phyloP scores from a whole-genome alignment of 1,140 invertebrate genomes.

The Cydia pomonella region DNA sequence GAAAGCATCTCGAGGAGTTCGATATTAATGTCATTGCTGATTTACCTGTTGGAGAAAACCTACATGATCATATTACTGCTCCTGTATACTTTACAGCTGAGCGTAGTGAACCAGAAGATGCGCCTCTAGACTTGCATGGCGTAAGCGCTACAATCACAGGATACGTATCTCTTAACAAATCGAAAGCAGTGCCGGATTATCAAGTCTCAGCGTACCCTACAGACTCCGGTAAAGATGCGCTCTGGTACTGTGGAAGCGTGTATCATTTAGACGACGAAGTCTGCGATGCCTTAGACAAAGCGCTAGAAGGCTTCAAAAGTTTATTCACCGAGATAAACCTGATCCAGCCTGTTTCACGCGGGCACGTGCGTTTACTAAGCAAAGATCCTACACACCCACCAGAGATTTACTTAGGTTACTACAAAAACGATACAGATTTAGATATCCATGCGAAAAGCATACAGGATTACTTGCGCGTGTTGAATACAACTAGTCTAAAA shows the following conservation, averaged over 20 bases:
- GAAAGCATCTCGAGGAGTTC: conserved; percentile 66
- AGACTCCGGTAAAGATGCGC: not conserved
- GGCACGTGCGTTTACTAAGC: conserved; percentile 7
- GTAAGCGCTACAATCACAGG: not conserved
- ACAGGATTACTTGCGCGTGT: not conserved
- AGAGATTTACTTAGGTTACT: not conserved
- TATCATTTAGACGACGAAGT: not conserved
- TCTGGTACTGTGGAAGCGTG: not conserved
- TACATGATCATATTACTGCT: conserved; percentile 77
- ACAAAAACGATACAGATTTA: not conserved
- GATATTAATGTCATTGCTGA: conserved; percentile 65
- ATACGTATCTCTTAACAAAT: not conserved
- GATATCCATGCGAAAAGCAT: not conserved
- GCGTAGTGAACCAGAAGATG: not conserved
- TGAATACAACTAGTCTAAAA: conserved; percentile 3
- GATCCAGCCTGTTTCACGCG: not conserved
- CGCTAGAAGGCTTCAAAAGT: not conserved
- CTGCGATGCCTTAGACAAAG: not conserved
- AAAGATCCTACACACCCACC: not conserved
- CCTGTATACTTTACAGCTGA: not conserved
- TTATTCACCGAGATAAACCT: not conserved
- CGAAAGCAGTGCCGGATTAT: not conserved
- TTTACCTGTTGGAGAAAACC: conserved; percentile 82
- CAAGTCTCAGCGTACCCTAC: not conserved
- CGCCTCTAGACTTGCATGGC: not conserved